Conservation (phyloP, 2,797 vertebrate species). For the Triplophysa bombifrons region DNA sequence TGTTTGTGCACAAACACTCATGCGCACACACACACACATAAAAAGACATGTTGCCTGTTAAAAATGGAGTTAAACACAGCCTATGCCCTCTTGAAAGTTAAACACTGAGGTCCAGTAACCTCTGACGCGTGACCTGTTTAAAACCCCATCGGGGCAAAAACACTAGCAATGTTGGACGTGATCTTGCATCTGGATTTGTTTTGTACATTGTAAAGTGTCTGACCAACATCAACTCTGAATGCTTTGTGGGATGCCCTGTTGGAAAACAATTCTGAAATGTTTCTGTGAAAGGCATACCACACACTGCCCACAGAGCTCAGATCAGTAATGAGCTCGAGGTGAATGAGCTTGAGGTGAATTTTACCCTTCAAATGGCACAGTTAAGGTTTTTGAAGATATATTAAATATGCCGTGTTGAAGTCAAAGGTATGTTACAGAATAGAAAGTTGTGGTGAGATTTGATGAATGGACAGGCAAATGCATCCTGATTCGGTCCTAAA, state of each 20-base stretch:
- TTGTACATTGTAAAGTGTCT: constrained; percentile 47
- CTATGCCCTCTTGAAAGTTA: constrained; percentile 54
- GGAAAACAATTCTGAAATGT: constrained; percentile 49
- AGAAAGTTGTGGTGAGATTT: constrained; percentile 79
- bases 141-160: constrained; percentile 28
- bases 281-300: constrained; percentile 65
- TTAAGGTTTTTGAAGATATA: constrained; percentile 80
- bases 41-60: background rate
- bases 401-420: constrained; percentile 81
- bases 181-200: constrained; percentile 57
- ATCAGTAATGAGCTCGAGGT: constrained; percentile 76
- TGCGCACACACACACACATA: background rate
- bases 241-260: constrained; percentile 38
- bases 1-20: background rate
- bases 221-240: constrained; percentile 38
- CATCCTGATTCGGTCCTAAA: constrained; percentile 78
- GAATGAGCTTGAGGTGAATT: constrained; percentile 75
- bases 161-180: constrained; percentile 46
- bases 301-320: constrained; percentile 71
- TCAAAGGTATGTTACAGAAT: constrained; percentile 79
- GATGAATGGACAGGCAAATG: constrained; percentile 80
- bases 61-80: constrained; percentile 58
- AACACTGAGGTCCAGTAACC: constrained; percentile 41
- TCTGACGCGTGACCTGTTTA: constrained; percentile 9
- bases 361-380: constrained; percentile 67